Evolutionary conservation across 2,113 vertebrate species (phyloP), one percentile per base, ranked within the genome.

Genomic region (Merops nubicus): DNA sequence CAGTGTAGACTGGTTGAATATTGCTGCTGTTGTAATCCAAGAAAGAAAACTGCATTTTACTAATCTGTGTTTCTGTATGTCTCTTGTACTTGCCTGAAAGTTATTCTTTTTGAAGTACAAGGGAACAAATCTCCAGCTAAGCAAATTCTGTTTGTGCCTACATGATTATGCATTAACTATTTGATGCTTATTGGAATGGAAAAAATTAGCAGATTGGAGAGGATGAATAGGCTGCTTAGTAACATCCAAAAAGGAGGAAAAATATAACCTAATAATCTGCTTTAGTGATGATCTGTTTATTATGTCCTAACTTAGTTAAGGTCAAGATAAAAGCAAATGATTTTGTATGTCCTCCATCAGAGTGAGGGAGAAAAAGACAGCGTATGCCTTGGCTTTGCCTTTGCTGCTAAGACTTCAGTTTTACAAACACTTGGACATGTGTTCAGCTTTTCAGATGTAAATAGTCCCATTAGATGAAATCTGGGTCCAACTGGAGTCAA

Each of bases 401-500:
- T 80, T 93, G 73, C 18, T 0, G 22, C 56, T 86, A 54, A 43
- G 68, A 31, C 40, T 85, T 86, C 40, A 63, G 57, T 88, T 87
- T 81, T 65, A 56, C 43, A 87, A 82, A 75, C 0, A 3, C 51
- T 76, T 82, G 48, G 69, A 48, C 68, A 62, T 43, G 64, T 75
- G 76, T 93, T 86, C 76, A 82, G 65, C 85, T 91, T 96, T 93
- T 96, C 83, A 92, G 51, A 96, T 96, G 93, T 94, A 96, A 96
- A 96, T 90, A 89, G 79, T 94, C 86, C 83, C 83, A 60, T 89
- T 96, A 89, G 76, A 68, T 96, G 91, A 91, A 93, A 72, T 91
- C 77, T 89, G 87, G 28, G 82, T 69, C 86, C 75, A 56, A 65
- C 56, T 62, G 62, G 80, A 92, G 72, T 93, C 88, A 72, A 28